Evolutionary conservation across 2,888 invertebrate species (phyloP).

Genomic region (Tanypteryx hageni): DNA sequence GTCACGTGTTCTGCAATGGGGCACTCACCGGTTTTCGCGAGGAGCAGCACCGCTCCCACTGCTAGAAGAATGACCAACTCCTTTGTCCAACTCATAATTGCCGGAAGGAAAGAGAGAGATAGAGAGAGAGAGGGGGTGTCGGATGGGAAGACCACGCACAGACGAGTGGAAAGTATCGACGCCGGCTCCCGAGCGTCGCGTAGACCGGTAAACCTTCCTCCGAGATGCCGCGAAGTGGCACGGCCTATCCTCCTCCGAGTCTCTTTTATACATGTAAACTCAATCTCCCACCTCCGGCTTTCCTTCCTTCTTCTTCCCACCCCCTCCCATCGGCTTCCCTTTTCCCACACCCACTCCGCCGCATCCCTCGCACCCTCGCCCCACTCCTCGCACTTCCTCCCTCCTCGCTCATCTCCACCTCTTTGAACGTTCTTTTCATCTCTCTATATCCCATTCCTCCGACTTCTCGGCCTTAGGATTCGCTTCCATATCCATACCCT

Average conservation of each 20-base stretch:
- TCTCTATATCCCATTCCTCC: background rate
- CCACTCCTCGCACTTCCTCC: background rate
- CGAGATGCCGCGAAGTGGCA: constrained; percentile 21
- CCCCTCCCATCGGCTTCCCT: background rate
- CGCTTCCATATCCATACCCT: background rate
- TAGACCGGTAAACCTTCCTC: background rate
- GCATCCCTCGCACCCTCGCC: background rate
- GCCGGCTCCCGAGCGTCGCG: background rate
- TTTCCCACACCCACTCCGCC: background rate
- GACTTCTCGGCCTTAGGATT: too few relatives aligned
- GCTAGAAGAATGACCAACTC: background rate
- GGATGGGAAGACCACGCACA: too few relatives aligned
- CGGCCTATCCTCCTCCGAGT: background rate
- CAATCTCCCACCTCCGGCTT: background rate
- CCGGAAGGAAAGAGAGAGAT: background rate
- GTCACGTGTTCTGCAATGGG: background rate
- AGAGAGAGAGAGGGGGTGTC: too few relatives aligned
- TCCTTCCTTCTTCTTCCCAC: background rate
- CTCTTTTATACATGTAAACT: constrained; percentile 54
- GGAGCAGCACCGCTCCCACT: background rate
- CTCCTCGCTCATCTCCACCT: background rate
- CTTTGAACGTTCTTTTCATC: background rate
- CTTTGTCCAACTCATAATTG: constrained; percentile 3
- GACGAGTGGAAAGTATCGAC: background rate
- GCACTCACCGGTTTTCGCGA: background rate